Conservation (phyloP, 2,113 vertebrate genomes). For the Sorex araneus region DNA sequence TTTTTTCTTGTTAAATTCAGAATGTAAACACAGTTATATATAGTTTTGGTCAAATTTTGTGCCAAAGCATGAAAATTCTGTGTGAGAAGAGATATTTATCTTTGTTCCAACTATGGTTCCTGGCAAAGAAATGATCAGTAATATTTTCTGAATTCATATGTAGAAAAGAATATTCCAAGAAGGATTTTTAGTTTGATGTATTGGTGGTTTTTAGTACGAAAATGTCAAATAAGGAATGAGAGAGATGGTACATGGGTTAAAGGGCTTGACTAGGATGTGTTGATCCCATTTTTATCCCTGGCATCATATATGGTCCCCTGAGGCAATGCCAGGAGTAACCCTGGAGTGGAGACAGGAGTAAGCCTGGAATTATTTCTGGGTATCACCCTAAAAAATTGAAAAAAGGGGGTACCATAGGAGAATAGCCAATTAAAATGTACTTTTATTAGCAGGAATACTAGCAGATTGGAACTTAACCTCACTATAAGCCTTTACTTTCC, state of each 20-base stretch:
- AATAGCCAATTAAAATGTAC: background rate
- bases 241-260: no score
- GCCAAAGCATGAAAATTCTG: background rate
- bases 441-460: conserved; percentile 35
- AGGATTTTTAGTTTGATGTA: background rate
- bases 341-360: no score
- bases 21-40: background rate
- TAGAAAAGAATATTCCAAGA: no score
- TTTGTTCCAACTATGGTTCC: background rate
- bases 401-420: background rate
- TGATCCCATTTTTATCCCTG: no score
- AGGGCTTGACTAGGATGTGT: no score
- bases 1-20: background rate
- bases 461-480: background rate
- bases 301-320: no score
- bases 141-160: conserved; percentile 28
- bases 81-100: background rate
- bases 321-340: no score
- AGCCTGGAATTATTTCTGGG: no score
- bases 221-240: background rate
- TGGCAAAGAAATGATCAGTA: background rate
- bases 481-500: background rate
- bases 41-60: conserved; percentile 31
- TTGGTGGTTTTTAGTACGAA: background rate
- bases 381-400: no score